Conservation (phyloP, 2,888 invertebrate species). For the Artemia sinica region DNA sequence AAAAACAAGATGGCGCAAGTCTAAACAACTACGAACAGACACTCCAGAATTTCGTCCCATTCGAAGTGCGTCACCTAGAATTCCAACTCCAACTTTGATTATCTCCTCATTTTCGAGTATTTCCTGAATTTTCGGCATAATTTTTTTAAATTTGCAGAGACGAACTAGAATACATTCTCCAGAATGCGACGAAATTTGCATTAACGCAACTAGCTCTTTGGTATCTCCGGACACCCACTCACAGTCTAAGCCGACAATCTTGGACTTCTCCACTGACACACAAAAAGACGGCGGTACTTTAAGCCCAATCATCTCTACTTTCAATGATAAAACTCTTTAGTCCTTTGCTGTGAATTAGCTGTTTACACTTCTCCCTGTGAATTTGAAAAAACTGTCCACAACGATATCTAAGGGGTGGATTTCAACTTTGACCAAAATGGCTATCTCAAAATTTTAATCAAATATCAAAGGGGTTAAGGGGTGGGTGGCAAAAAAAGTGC, state of each 20-base stretch:
- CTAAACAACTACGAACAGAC: constrained; percentile 40
- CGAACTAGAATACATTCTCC: constrained; percentile 54
- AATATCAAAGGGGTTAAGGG: no score
- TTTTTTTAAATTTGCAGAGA: constrained; percentile 40
- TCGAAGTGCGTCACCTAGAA: constrained; percentile 48
- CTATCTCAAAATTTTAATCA: no score
- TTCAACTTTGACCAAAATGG: no score
- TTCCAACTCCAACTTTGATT: constrained; percentile 57
- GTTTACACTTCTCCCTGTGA: no score
- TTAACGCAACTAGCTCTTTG: constrained; percentile 43
- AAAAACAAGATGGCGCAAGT: constrained; percentile 46
- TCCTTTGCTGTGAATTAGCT: no score
- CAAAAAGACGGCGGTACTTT: no score
- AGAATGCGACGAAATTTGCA: constrained; percentile 51
- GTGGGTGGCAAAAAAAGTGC: no score
- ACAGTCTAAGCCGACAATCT: constrained; percentile 56
- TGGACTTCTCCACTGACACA: no score
- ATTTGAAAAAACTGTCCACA: no score
- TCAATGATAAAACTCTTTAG: no score
- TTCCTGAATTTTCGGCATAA: constrained; percentile 41
- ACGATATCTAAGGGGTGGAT: no score
- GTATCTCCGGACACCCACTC: constrained; percentile 47
- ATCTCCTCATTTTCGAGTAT: constrained; percentile 45
- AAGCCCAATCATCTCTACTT: no score
- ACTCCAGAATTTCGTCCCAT: constrained; percentile 46